Conservation (phyloP, 2,113 vertebrate species). For the Campylomormyrus numenius region DNA sequence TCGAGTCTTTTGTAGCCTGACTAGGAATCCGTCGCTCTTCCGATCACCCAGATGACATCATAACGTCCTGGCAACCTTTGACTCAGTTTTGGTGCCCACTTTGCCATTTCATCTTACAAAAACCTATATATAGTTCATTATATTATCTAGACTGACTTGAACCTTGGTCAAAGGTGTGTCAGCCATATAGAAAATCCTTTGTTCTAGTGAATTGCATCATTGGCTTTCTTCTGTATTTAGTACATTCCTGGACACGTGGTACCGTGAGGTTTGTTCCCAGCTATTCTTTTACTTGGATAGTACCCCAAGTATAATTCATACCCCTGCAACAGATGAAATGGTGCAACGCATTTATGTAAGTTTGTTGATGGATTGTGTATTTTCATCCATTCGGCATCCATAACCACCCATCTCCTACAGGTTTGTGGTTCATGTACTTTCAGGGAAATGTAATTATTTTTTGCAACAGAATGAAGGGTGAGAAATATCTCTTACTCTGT, state of each 20-base stretch:
- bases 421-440: not conserved
- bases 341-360: not conserved
- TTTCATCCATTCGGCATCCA: not conserved
- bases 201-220: not conserved
- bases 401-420: not conserved
- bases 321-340: not conserved
- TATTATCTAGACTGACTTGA: not conserved
- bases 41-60: constrained; percentile 18
- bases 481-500: not conserved
- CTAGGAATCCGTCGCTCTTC: not conserved
- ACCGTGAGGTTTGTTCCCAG: not conserved
- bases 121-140: not conserved
- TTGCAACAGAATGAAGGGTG: not conserved
- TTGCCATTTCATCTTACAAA: not conserved
- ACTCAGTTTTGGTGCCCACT: not conserved
- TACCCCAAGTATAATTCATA: not conserved
- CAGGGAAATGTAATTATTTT: not conserved
- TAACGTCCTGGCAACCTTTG: not conserved
- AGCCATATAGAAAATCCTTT: not conserved
- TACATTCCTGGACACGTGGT: not conserved
- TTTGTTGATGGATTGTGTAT: not conserved
- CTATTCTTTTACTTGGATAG: not conserved
- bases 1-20: not conserved
- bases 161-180: not conserved
- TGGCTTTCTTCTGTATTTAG: not conserved